Conservation (phyloP, 1,140 invertebrate genomes). For the Cylas formicarius region DNA sequence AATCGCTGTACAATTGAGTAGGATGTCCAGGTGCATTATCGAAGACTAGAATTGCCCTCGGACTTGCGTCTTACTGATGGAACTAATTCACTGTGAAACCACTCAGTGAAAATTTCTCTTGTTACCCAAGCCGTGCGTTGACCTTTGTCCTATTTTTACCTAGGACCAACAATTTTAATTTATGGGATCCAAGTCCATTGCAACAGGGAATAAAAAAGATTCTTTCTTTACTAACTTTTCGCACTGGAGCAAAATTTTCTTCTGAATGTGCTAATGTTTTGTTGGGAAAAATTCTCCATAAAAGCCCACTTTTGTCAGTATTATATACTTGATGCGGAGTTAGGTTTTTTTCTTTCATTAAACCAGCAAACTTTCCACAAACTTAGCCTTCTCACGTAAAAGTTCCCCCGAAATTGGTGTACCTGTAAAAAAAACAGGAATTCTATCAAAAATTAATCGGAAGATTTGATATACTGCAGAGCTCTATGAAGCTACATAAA, state of each 20-base stretch:
- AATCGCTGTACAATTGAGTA: not conserved
- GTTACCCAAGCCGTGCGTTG: conserved; percentile 23
- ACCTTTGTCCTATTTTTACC: conserved; percentile 33
- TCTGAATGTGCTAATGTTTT: conserved; percentile 11
- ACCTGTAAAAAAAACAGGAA: too few species aligned
- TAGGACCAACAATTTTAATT: conserved; percentile 33
- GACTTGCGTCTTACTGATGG: conserved; percentile 6
- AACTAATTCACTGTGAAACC: conserved; percentile 19
- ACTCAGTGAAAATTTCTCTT: conserved; percentile 15
- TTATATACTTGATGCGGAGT: conserved; percentile 15
- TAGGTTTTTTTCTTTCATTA: conserved; percentile 16
- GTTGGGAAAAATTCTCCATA: conserved; percentile 14
- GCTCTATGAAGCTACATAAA: too few species aligned
- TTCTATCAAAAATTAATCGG: too few species aligned
- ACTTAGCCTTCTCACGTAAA: too few species aligned
- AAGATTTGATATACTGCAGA: too few species aligned
- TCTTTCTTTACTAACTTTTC: conserved; percentile 34
- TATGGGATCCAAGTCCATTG: conserved; percentile 37
- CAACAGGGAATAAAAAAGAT: conserved; percentile 37
- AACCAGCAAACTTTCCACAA: conserved; percentile 9
- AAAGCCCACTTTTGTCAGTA: conserved; percentile 17
- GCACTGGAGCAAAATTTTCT: conserved; percentile 5
- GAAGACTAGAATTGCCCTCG: conserved; percentile 28
- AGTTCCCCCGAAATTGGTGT: too few species aligned
- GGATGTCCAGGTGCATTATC: conserved; percentile 32